These are phyloP conservation scores for Zelostemma sp. DNA, from an alignment of 1,140 invertebrate species.

Conservation along the genomic window DNA sequence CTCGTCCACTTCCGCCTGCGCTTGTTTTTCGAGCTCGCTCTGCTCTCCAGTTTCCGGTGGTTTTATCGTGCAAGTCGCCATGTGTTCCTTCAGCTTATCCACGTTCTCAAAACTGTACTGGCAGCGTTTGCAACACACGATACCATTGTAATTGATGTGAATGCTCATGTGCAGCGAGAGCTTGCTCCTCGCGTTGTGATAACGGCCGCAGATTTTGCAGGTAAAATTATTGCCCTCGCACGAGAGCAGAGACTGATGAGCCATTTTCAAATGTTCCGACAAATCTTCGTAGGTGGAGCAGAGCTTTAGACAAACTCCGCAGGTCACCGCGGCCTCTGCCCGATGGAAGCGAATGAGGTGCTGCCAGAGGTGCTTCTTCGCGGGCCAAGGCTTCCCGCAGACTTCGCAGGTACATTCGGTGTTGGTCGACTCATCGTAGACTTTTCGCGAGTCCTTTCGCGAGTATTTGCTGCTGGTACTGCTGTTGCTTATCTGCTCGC, in stretches of 20 bases:
- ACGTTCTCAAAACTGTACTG: slow-evolving; percentile 59
- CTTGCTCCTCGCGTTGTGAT: slow-evolving; percentile 75
- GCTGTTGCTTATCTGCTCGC: slow-evolving; percentile 34
- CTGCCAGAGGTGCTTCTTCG: slow-evolving; percentile 76
- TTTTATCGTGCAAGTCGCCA: slow-evolving; percentile 50
- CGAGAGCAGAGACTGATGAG: slow-evolving; percentile 69
- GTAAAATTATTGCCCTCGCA: slow-evolving; percentile 74
- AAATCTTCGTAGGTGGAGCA: slow-evolving; percentile 70
- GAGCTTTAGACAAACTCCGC: slow-evolving; percentile 74
- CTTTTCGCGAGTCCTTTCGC: slow-evolving; percentile 66
- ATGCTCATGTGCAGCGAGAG: slow-evolving; percentile 73
- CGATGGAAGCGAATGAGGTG: slow-evolving; percentile 75
- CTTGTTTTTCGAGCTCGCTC: slow-evolving; percentile 1
- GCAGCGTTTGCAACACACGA: slow-evolving; percentile 59
- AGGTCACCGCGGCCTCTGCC: slow-evolving; percentile 72
- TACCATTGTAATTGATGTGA: slow-evolving; percentile 70
- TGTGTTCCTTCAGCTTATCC: slow-evolving; percentile 59
- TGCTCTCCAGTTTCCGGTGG: slow-evolving; percentile 28
- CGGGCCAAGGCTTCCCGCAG: slow-evolving; percentile 75
- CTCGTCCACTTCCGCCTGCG: slow-evolving; percentile 32
- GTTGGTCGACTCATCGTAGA: slow-evolving; percentile 67
- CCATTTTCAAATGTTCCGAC: slow-evolving; percentile 70
- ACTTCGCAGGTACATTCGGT: slow-evolving; percentile 72
- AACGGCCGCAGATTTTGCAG: slow-evolving; percentile 74
- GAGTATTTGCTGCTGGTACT: slow-evolving; percentile 61